phyloP scores from a whole-genome alignment of 1,140 invertebrate genomes.

The Spodoptera litura region DNA sequence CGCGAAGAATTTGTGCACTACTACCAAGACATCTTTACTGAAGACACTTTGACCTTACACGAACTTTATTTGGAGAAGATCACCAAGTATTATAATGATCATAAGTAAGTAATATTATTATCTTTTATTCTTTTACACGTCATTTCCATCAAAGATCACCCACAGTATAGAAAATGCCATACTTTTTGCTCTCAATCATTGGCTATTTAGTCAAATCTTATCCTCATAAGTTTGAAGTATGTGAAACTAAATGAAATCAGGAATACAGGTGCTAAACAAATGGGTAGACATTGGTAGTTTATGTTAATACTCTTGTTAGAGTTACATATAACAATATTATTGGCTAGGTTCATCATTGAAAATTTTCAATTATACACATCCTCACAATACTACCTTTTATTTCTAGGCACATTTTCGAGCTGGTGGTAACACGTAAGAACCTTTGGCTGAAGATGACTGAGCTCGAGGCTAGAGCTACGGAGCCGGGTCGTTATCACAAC shows the following conservation, averaged over 20 bases:
- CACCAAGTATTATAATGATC: conserved; percentile 88
- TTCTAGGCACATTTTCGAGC: conserved; percentile 87
- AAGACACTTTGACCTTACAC: conserved; percentile 91
- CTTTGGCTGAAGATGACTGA: conserved; percentile 90
- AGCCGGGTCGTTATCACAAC: conserved; percentile 93
- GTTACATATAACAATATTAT: no score
- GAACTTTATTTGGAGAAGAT: conserved; percentile 91
- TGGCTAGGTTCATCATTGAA: not conserved
- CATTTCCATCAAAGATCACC: no score
- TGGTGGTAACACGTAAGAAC: conserved; percentile 88
- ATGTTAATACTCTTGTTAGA: no score
- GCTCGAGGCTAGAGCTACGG: conserved; percentile 89
- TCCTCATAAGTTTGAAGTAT: no score
- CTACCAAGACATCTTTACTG: conserved; percentile 89
- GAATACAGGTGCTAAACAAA: no score
- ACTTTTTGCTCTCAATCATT: no score
- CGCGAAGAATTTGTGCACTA: conserved; percentile 88
- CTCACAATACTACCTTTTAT: not conserved
- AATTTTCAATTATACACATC: not conserved
- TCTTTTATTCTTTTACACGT: no score
- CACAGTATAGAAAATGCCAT: no score
- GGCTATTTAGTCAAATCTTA: no score
- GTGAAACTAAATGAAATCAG: no score
- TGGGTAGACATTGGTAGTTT: no score
- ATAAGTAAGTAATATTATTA: conserved; percentile 85